Percentiles rank a stretch among this genome's conserved stretches.
Evolutionary conservation across 37 sponge, comb jelly and placozoan genomes (phyloP).

Genomic region (Aplysina aerophoba): DNA sequence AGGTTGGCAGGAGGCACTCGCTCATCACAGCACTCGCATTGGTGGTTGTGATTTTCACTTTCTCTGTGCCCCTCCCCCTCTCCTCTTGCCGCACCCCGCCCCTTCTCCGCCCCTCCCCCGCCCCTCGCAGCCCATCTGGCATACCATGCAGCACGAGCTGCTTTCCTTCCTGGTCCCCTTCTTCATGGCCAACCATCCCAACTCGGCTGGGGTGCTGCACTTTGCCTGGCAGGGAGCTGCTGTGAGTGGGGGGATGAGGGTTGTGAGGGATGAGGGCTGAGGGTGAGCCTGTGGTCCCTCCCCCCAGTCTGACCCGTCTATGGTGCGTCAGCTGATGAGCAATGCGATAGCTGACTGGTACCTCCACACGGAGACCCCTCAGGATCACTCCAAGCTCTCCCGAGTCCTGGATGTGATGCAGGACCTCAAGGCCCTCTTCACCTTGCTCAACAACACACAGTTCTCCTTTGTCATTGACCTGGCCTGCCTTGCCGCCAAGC

Average conservation of each 20-base stretch:
- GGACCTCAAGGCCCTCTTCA: constrained; percentile 85
- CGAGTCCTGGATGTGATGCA: constrained; percentile 92
- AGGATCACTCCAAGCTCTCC: constrained; percentile 82
- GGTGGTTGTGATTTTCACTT: too few species aligned
- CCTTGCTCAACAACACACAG: constrained; percentile 73
- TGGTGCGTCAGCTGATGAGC: constrained; percentile 66
- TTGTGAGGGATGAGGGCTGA: not conserved
- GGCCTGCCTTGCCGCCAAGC: constrained; percentile 88
- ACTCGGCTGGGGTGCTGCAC: constrained; percentile 75
- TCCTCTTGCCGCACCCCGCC: not conserved
- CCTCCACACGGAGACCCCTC: constrained; percentile 59
- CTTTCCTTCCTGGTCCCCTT: constrained; percentile 74
- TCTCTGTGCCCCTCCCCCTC: not conserved
- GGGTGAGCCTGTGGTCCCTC: not conserved
- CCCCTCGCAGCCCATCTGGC: constrained; percentile 53
- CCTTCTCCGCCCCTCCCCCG: not conserved
- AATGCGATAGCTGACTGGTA: constrained; percentile 95
- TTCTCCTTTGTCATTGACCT: constrained; percentile 96
- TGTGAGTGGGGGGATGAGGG: constrained; percentile 17
- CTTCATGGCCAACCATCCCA: constrained; percentile 88
- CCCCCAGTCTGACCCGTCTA: constrained; percentile 6
- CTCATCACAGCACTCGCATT: too few species aligned
- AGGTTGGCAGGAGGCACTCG: constrained; percentile 41
- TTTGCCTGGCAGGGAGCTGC: constrained; percentile 83
- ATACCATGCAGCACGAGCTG: constrained; percentile 82